Percentiles rank a stretch among this genome's conserved stretches.
phyloP scores from a whole-genome alignment of 2,113 vertebrate species.

The Climacteris rufus region DNA sequence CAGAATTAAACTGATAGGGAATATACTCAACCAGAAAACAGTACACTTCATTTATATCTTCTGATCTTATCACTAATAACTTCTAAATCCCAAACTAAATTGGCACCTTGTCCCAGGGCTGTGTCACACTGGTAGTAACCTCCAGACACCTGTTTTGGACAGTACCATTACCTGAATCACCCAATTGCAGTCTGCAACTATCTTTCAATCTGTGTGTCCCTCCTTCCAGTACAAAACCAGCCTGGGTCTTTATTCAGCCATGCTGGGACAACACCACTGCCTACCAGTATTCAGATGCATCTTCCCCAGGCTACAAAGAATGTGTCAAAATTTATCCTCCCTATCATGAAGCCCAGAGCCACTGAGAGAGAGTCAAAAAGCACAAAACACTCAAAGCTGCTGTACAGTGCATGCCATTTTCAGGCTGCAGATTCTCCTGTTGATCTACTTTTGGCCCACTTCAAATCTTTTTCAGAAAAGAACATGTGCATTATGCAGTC shows the following conservation, averaged over 20 bases:
- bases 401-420: not conserved
- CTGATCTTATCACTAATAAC: not conserved
- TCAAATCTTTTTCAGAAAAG: not conserved
- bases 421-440: not conserved
- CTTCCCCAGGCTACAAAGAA: not conserved
- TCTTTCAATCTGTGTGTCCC: not conserved
- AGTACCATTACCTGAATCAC: not conserved
- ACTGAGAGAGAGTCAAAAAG: not conserved
- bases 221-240: not conserved
- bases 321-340: not conserved
- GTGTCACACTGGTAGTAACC: too few species aligned
- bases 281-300: not conserved
- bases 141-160: fast-evolving
- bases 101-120: too few species aligned
- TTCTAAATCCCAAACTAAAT: not conserved
- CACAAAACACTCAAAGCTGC: not conserved
- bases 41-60: not conserved
- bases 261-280: not conserved
- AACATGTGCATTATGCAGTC: fast-evolving
- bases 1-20: not conserved
- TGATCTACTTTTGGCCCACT: not conserved
- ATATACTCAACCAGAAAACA: not conserved
- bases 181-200: not conserved
- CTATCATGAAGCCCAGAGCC: not conserved
- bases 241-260: not conserved